A percentile compares a stretch with the other conserved stretches of the same genome.
Conservation (phyloP, 1,140 invertebrate genomes). For the Asobara japonica region DNA sequence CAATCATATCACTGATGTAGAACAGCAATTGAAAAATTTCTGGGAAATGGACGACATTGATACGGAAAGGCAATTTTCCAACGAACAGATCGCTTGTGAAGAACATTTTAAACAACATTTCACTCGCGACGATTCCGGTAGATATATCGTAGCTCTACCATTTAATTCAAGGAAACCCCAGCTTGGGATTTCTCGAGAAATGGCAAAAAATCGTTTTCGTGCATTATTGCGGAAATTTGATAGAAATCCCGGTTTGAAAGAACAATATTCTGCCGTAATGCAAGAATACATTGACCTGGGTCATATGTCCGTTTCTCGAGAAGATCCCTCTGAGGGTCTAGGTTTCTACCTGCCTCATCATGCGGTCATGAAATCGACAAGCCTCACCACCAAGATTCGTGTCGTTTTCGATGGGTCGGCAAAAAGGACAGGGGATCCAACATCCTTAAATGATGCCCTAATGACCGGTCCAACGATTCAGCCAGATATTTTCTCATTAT, state of each 20-base stretch:
- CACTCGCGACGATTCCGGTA: conserved; percentile 3
- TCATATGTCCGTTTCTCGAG: conserved; percentile 37
- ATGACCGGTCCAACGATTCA: too few relatives aligned
- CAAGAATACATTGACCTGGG: conserved; percentile 44
- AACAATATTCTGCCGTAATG: conserved; percentile 35
- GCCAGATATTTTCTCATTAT: too few relatives aligned
- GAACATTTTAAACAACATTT: conserved; percentile 25
- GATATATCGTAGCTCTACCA: conserved; percentile 31
- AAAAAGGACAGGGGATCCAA: conserved; percentile 40
- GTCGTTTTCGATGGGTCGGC: conserved; percentile 47
- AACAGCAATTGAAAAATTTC: conserved; percentile 17
- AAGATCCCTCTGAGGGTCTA: not conserved
- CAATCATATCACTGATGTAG: not conserved
- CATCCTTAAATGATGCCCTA: too few relatives aligned
- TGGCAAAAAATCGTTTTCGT: conserved; percentile 37
- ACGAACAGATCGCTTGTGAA: conserved; percentile 32
- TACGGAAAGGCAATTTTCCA: not conserved
- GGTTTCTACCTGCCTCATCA: conserved; percentile 45
- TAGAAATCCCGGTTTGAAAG: conserved; percentile 22
- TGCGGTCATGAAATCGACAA: conserved; percentile 41
- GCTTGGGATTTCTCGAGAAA: conserved; percentile 28
- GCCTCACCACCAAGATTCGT: conserved; percentile 39
- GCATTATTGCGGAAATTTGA: conserved; percentile 34
- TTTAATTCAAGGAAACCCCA: conserved; percentile 16
- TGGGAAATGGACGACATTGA: conserved; percentile 35